Conservation (phyloP, 23 tunicate genomes). For the Trididemnum miniatum region DNA sequence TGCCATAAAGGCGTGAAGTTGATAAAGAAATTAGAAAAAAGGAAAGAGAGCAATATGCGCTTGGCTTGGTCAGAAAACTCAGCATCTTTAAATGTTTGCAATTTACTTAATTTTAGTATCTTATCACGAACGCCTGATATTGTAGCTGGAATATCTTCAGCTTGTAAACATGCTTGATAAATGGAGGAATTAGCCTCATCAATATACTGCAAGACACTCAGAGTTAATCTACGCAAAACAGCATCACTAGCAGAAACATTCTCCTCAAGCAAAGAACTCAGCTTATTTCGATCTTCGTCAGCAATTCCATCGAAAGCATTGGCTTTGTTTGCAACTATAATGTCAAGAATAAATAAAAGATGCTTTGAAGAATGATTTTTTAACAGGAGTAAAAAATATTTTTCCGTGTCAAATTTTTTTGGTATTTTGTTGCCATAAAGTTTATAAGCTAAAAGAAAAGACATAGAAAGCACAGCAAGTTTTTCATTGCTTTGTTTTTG, state of each 20-base stretch:
- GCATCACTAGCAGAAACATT: conserved; percentile 28
- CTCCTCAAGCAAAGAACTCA: conserved; percentile 13
- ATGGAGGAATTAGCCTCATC: background rate
- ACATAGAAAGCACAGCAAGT: conserved; percentile 11
- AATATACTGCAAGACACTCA: conserved; percentile 36
- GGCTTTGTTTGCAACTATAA: background rate
- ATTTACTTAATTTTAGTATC: conserved; percentile 40
- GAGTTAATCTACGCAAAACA: conserved; percentile 8
- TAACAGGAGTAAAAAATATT: background rate
- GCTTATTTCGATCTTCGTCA: background rate
- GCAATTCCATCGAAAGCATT: background rate
- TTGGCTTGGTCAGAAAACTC: background rate
- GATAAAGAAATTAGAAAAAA: conserved; percentile 60
- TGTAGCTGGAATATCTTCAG: conserved; percentile 54
- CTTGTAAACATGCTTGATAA: conserved; percentile 30
- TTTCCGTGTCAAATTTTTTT: background rate
- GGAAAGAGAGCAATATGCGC: conserved; percentile 40
- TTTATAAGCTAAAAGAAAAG: background rate
- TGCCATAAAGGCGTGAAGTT: conserved; percentile 65
- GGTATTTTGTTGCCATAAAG: background rate
- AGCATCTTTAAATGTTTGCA: conserved; percentile 17
- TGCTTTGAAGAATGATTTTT: background rate
- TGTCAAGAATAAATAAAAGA: conserved; percentile 1
- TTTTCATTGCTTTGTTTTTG: background rate
- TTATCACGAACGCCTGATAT: conserved; percentile 40